Percentiles rank a stretch among this genome's conserved stretches.
Conservation (phyloP, 2,113 vertebrate species). For the Anarhynchus alexandrinus region DNA sequence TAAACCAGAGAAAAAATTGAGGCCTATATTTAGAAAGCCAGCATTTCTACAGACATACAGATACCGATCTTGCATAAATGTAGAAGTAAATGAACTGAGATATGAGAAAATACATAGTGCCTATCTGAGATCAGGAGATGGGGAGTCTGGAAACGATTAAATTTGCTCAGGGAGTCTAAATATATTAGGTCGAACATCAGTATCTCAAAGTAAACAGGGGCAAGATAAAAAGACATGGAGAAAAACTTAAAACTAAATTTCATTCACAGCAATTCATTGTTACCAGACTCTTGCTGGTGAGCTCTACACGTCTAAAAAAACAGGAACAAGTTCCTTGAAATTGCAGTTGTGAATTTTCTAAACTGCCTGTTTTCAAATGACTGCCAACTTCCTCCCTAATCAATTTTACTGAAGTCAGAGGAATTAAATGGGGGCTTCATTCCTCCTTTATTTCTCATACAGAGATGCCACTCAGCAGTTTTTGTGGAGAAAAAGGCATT, state of each 20-base stretch:
- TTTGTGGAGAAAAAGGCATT: not conserved
- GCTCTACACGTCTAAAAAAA: not conserved
- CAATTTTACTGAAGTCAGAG: not conserved
- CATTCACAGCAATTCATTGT: not conserved
- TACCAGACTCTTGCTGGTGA: not conserved
- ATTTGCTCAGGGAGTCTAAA: conserved; percentile 34
- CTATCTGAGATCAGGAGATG: conserved; percentile 47
- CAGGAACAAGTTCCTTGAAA: not conserved
- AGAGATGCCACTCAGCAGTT: not conserved
- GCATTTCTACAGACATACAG: conserved; percentile 20
- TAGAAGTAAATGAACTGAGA: conserved; percentile 49
- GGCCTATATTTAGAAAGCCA: conserved; percentile 41
- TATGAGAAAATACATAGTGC: conserved; percentile 39
- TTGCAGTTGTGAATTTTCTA: not conserved
- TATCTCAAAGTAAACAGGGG: conserved; percentile 23
- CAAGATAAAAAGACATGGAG: conserved; percentile 5
- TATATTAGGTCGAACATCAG: not conserved
- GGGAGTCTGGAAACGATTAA: conserved; percentile 13
- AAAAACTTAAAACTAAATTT: conserved; percentile 19
- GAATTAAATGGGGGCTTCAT: not conserved
- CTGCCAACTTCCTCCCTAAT: not conserved
- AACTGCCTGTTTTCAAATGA: not conserved
- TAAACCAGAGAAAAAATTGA: not conserved
- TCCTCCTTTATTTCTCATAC: not conserved
- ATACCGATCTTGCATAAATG: conserved; percentile 57